Evolutionary conservation across 2,888 invertebrate genomes (phyloP).

Genomic region (Parnassius glacialis): DNA sequence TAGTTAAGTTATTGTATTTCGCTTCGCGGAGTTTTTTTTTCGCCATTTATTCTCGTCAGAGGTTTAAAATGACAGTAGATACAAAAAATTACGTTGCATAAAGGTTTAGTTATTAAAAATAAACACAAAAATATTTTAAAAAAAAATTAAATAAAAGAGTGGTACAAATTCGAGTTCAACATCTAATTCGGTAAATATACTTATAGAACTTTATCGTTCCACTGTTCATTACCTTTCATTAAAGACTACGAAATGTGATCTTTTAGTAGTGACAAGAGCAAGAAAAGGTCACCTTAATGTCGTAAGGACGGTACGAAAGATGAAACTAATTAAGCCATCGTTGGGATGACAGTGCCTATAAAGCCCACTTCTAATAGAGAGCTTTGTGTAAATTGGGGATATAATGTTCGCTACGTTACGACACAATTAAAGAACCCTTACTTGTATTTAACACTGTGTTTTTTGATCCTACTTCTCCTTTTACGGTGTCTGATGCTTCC

Average conservation of each 20-base stretch:
- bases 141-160: too few relatives aligned
- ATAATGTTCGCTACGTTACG: slow-evolving; percentile 19
- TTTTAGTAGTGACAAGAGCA: neutral
- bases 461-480: slow-evolving; percentile 1
- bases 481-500: too few relatives aligned
- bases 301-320: slow-evolving; percentile 9
- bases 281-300: slow-evolving; percentile 16
- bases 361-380: slow-evolving; percentile 18
- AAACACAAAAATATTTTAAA: too few relatives aligned
- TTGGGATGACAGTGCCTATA: slow-evolving; percentile 16
- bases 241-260: slow-evolving; percentile 15
- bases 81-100: too few relatives aligned
- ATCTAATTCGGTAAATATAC: neutral
- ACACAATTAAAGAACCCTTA: slow-evolving; percentile 4
- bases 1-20: too few relatives aligned
- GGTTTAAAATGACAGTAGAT: too few relatives aligned
- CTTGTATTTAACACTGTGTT: slow-evolving; percentile 5
- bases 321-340: slow-evolving; percentile 23
- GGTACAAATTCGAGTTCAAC: neutral
- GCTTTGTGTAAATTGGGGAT: slow-evolving; percentile 19
- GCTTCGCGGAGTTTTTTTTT: too few relatives aligned
- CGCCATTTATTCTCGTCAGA: too few relatives aligned
- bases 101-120: too few relatives aligned
- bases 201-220: neutral
- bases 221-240: slow-evolving; percentile 6